phyloP scores from a whole-genome alignment of 2,797 vertebrate species.

The Chanos chanos region DNA sequence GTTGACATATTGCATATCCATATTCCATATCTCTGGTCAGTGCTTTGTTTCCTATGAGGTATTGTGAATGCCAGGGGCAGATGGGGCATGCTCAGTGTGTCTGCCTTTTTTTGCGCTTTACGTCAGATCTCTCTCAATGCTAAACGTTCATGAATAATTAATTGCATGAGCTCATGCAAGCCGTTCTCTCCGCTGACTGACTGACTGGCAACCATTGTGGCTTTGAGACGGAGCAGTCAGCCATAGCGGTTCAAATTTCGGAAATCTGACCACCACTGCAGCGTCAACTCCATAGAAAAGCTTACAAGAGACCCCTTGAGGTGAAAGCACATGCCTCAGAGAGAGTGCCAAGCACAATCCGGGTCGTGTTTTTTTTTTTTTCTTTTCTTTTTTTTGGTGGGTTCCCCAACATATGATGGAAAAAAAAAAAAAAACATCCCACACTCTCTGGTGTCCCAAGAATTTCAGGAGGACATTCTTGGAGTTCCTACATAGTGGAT shows the following conservation, averaged over 20 bases:
- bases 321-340: no score
- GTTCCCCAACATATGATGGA: background rate
- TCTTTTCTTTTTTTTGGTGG: background rate
- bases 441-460: no score
- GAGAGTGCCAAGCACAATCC: no score
- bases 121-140: slow-evolving; percentile 13
- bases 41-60: background rate
- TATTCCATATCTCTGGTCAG: background rate
- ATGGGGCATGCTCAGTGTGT: slow-evolving; percentile 20
- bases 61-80: slow-evolving; percentile 11
- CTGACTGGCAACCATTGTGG: slow-evolving; percentile 20
- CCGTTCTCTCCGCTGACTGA: slow-evolving; percentile 13
- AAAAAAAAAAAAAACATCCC: no score
- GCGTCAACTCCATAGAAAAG: slow-evolving; percentile 11
- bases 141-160: slow-evolving; percentile 43
- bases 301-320: background rate
- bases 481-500: no score
- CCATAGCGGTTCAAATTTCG: slow-evolving; percentile 38
- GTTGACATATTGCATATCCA: slow-evolving; percentile 2
- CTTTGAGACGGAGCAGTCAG: slow-evolving; percentile 23
- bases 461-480: no score
- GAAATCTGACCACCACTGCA: slow-evolving; percentile 38
- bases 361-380: no score
- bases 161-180: slow-evolving; percentile 23
- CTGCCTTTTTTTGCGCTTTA: slow-evolving; percentile 7